These are phyloP conservation scores for Iphiclides podalirius DNA, from an alignment of 2,888 invertebrate species.

Conservation along the genomic window DNA sequence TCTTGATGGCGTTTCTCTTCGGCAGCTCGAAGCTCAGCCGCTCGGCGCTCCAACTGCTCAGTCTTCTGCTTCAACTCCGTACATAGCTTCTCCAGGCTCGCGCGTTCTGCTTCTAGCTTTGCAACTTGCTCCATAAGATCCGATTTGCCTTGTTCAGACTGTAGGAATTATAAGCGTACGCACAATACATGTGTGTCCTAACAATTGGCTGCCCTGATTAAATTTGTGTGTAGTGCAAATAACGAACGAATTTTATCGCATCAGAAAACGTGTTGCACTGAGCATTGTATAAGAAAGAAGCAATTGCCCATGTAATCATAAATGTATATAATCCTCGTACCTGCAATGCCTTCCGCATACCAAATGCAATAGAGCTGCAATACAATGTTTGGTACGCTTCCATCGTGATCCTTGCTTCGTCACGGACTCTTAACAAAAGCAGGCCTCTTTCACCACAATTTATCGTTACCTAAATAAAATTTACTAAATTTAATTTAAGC, in stretches of 20 bases:
- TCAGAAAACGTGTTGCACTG: no score
- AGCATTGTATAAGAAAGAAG: no score
- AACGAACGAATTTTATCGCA: no score
- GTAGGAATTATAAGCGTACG: no score
- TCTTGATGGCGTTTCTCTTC: constrained; percentile 96
- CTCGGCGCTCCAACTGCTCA: constrained; percentile 90
- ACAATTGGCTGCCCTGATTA: no score
- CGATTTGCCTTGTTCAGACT: constrained; percentile 93
- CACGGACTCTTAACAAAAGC: constrained; percentile 93
- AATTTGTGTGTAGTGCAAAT: no score
- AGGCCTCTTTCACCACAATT: constrained; percentile 98
- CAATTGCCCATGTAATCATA: no score
- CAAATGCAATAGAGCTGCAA: constrained; percentile 98
- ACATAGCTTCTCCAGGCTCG: constrained; percentile 82
- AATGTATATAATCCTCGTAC: no score
- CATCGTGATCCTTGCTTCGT: constrained; percentile 97
- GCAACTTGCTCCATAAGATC: constrained; percentile 88
- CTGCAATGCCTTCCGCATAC: constrained; percentile 98
- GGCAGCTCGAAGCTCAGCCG: constrained; percentile 90
- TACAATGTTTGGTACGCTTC: constrained; percentile 97
- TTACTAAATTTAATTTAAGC: constrained; percentile 27
- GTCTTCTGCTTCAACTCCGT: constrained; percentile 81
- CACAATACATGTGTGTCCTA: no score
- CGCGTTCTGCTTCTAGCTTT: constrained; percentile 83
- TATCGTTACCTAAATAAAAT: constrained; percentile 90